Conservation (phyloP, 2,797 vertebrate genomes). For the Tarsius wallacei region DNA sequence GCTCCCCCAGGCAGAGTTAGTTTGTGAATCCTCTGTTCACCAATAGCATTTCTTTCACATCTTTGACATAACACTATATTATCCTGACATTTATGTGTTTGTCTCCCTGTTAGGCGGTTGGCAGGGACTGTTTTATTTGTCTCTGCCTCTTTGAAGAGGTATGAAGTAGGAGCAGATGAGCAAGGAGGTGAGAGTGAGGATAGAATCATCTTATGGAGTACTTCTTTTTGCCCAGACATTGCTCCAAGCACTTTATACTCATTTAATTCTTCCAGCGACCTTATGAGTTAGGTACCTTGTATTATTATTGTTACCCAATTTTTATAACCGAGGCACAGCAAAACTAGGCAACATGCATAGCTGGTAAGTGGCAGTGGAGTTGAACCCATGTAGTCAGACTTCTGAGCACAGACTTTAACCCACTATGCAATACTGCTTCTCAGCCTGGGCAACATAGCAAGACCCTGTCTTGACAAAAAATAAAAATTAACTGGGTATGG, state of each 20-base stretch:
- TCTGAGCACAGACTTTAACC: neutral
- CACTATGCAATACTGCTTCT: neutral
- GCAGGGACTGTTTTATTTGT: neutral
- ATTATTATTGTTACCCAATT: neutral
- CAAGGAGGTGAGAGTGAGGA: neutral
- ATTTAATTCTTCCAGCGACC: neutral
- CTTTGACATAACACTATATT: constrained; percentile 55
- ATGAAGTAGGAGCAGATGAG: neutral
- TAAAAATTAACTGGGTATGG: no score
- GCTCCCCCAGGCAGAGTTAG: neutral
- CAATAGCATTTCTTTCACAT: neutral
- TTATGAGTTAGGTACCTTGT: neutral
- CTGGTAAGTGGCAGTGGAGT: neutral
- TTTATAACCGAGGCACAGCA: neutral
- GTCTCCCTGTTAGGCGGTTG: neutral
- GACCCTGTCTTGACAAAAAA: no score
- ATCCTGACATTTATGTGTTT: constrained; percentile 36
- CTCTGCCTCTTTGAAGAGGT: constrained; percentile 36
- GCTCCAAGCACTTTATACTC: constrained; percentile 1
- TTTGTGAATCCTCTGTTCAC: constrained; percentile 29
- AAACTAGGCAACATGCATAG: neutral
- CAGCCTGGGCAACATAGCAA: no score
- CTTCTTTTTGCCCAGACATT: neutral
- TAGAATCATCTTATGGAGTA: neutral
- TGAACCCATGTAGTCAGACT: neutral